phyloP scores from a whole-genome alignment of 2,888 invertebrate genomes.

The Desoria tigrina region DNA sequence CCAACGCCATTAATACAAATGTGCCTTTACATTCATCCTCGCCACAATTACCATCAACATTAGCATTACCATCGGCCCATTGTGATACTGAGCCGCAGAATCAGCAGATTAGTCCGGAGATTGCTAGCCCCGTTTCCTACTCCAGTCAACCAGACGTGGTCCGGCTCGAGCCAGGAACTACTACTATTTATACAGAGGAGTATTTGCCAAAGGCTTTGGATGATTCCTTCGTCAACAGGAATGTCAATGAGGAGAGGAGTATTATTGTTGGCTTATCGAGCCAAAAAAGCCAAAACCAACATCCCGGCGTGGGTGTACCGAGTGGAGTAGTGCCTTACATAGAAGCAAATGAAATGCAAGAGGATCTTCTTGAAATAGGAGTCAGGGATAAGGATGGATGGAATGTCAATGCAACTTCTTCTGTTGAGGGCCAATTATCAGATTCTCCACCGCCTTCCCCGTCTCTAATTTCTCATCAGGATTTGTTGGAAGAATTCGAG shows the following conservation, averaged over 20 bases:
- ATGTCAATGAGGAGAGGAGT: neutral
- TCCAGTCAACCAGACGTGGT: slow-evolving; percentile 5
- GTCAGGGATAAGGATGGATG: neutral
- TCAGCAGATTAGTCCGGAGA: neutral
- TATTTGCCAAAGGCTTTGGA: neutral
- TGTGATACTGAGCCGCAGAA: neutral
- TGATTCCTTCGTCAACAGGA: neutral
- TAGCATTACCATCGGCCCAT: neutral
- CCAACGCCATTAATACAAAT: slow-evolving; percentile 4
- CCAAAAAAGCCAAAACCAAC: neutral
- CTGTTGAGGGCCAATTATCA: neutral
- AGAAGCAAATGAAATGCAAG: neutral
- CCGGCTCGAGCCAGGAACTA: neutral
- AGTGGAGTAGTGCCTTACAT: slow-evolving; percentile 13
- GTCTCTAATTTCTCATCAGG: neutral
- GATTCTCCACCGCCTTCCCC: neutral
- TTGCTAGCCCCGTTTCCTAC: neutral
- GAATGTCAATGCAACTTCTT: slow-evolving; percentile 5
- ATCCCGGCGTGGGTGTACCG: neutral
- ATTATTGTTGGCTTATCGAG: neutral
- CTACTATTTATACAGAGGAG: too few relatives aligned
- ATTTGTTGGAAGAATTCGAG: neutral
- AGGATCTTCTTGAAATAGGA: neutral
- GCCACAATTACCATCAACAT: slow-evolving; percentile 6
- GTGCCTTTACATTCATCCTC: slow-evolving; percentile 8